phyloP scores from a whole-genome alignment of 2,888 invertebrate genomes.

The Megastigmus dorsalis region DNA sequence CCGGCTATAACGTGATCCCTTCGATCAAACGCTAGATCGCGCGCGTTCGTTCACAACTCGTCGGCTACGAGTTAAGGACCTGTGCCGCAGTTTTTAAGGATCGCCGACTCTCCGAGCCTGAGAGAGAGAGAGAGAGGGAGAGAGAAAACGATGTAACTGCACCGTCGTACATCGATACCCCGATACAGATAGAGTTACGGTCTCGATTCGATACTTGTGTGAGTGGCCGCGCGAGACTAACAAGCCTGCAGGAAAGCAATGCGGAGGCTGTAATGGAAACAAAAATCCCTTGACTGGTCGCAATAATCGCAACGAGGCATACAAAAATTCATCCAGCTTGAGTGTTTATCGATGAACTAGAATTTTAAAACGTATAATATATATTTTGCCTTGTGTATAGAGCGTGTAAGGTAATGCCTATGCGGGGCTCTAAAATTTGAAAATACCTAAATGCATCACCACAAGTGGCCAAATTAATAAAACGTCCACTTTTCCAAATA shows the following conservation, averaged over 20 bases:
- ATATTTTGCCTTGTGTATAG: no score
- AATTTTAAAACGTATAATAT: no score
- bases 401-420: no score
- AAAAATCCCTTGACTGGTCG: background rate
- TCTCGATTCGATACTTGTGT: slow-evolving; percentile 57
- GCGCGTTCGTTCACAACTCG: background rate
- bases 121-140: slow-evolving; percentile 1
- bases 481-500: no score
- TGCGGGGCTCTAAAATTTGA: no score
- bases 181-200: slow-evolving; percentile 67
- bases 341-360: no score
- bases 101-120: slow-evolving; percentile 9
- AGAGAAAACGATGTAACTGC: slow-evolving; percentile 47
- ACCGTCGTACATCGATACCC: slow-evolving; percentile 66
- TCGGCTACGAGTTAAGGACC: slow-evolving; percentile 55
- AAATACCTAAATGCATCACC: no score
- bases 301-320: background rate
- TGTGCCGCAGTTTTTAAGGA: slow-evolving; percentile 63
- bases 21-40: background rate
- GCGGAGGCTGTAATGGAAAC: slow-evolving; percentile 43
- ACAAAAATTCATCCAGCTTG: no score
- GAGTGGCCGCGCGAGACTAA: slow-evolving; percentile 17
- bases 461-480: no score
- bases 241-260: slow-evolving; percentile 60
- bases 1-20: slow-evolving; percentile 29